Evolutionary conservation across 2,888 invertebrate genomes (phyloP), one percentile per base, ranked within the genome.

Genomic region (Aleiodes testaceus): DNA sequence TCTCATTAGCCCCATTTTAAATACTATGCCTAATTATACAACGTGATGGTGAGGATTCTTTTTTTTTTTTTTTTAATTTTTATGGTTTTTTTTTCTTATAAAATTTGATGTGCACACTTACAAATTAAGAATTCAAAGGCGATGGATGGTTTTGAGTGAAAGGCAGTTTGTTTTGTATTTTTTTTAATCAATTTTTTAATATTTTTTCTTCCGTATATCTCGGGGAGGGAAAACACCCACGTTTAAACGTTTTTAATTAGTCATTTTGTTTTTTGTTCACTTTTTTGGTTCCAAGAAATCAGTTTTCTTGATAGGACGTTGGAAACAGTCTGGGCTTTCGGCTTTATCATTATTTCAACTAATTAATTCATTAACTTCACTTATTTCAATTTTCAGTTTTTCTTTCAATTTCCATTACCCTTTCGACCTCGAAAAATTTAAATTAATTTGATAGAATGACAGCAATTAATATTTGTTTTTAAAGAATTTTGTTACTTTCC

Each of bases 71-170:
- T n/a, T 68, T 3, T 5, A 26, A 5, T 26, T 18, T 36, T 63
- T 20, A 1, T 52, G 26, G 4, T 6, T 16, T 50, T 59, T 59
- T 55, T 49, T 22, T 47, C 22, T 65, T 69, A 64, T 70, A 50
- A 64, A 59, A 61, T 67, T 52, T 64, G 49, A 30, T 69, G 63
- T 69, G 45, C 66, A 61, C 59, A 36, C 67, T 74, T 26, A 74
- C 71, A 71, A 74, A 64, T 75, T 75, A 72, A 71, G 72, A 74
- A 75, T 72, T 75, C 72, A 74, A 74, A 74, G 75, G 74, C 75
- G 75, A 74, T 74, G 74, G 74, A 69, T 75, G 72, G 72, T 75
- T 75, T 45, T 68, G 74, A 75, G 74, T 75, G 75, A 74, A 75
- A 75, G 75, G 75, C 75, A 75, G 75, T 74, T 75, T 71, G 66